phyloP scores from a whole-genome alignment of 1,140 invertebrate genomes.

The Drosophila erecta region DNA sequence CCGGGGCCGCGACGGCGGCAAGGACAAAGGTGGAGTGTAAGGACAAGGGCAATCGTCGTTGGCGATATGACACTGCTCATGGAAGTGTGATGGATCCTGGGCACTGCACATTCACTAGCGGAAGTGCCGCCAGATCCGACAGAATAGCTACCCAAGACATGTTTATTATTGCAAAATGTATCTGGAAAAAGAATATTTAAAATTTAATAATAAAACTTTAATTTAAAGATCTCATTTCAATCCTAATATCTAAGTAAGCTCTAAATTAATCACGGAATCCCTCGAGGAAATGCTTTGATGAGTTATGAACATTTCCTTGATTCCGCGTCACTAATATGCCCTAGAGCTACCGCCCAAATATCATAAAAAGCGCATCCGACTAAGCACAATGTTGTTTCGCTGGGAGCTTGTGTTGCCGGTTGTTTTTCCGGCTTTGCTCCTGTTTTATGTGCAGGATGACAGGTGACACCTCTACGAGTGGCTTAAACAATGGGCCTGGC shows the following conservation, averaged over 20 bases:
- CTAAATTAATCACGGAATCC: no score
- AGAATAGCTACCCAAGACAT: neutral
- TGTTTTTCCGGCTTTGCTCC: conserved; percentile 16
- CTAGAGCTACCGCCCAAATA: neutral
- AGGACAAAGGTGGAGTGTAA: conserved; percentile 19
- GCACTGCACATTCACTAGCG: neutral
- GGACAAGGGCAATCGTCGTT: conserved; percentile 47
- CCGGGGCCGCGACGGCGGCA: neutral
- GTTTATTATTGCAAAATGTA: no score
- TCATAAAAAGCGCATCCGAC: conserved; percentile 27
- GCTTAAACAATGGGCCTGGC: conserved; percentile 37
- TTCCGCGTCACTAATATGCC: neutral
- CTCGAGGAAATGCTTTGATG: no score
- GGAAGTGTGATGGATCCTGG: conserved; percentile 44
- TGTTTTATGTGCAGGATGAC: conserved; percentile 22
- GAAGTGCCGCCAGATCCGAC: conserved; percentile 11
- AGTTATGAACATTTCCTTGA: neutral
- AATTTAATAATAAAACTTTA: no score
- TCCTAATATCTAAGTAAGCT: no score
- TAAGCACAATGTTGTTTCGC: conserved; percentile 14
- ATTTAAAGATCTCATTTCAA: no score
- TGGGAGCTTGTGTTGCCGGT: conserved; percentile 15
- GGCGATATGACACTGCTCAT: conserved; percentile 48
- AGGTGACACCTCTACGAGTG: conserved; percentile 41
- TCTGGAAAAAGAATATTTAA: no score